Percentiles rank a stretch among this genome's conserved stretches.
Conservation (phyloP, 2,888 invertebrate species). For the Nephrotoma flavescens region DNA sequence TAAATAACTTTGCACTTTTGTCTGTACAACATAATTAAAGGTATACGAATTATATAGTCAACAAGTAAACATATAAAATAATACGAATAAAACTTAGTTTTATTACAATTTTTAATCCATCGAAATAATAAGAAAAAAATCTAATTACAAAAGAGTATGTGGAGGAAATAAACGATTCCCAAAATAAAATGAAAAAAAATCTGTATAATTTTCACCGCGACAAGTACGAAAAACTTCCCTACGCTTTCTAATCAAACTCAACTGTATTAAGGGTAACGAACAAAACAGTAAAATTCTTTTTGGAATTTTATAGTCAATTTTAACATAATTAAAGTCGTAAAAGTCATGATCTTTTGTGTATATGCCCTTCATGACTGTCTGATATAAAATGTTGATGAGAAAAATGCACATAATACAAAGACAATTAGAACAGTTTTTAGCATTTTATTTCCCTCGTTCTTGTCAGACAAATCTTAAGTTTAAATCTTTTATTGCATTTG, state of each 20-base stretch:
- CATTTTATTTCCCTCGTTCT: not conserved
- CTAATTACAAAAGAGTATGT: not conserved
- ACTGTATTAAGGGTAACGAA: not conserved
- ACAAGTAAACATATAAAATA: not conserved
- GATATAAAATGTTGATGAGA: not conserved
- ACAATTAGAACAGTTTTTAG: not conserved
- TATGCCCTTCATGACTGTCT: not conserved
- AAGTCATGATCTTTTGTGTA: not conserved
- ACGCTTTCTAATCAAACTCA: not conserved
- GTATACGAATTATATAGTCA: not conserved
- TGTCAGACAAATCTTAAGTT: not conserved
- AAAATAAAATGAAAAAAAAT: not conserved
- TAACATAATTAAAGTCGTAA: conserved; percentile 2
- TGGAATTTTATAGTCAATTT: not conserved
- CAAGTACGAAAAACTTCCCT: not conserved
- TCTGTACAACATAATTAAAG: not conserved
- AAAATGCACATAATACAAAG: not conserved
- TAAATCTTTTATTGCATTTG: not conserved
- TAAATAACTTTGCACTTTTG: not conserved
- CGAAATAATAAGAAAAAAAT: not conserved
- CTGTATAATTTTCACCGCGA: not conserved
- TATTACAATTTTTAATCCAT: not conserved
- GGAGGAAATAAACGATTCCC: not conserved
- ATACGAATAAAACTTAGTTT: not conserved
- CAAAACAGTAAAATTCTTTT: not conserved